Percentiles rank a stretch among this genome's conserved stretches.
phyloP scores from a whole-genome alignment of 2,113 vertebrate genomes.

The Eira barbara region DNA sequence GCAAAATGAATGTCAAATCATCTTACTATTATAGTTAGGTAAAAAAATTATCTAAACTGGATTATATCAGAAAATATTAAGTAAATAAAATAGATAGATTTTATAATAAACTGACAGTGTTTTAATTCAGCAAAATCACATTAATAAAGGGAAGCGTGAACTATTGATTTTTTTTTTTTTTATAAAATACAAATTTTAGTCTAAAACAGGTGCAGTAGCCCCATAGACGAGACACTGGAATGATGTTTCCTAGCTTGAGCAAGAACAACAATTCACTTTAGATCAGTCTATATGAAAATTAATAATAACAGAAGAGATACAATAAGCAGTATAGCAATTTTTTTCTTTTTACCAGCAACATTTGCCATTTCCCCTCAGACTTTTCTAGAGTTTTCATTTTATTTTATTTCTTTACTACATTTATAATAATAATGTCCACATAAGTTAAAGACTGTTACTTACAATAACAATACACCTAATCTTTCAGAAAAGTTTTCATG shows the following conservation, averaged over 20 bases:
- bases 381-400: neutral
- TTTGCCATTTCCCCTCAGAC: neutral
- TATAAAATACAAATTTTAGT: neutral
- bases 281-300: neutral
- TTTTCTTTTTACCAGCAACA: neutral
- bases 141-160: neutral
- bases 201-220: neutral
- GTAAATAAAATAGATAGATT: neutral
- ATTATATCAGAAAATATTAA: neutral
- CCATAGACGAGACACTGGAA: neutral
- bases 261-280: neutral
- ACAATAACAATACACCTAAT: neutral
- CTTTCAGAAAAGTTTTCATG: neutral
- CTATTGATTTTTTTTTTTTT: neutral
- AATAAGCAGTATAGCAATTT: neutral
- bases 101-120: neutral
- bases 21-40: neutral
- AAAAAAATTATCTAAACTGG: neutral
- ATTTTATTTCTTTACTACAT: neutral
- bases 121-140: neutral
- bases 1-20: neutral
- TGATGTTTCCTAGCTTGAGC: neutral
- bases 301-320: neutral
- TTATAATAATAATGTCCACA: neutral
- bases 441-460: neutral